Evolutionary conservation across 2,797 vertebrate genomes (phyloP), one percentile per base, ranked within the genome.

Genomic region (Enteromius argenteus): DNA sequence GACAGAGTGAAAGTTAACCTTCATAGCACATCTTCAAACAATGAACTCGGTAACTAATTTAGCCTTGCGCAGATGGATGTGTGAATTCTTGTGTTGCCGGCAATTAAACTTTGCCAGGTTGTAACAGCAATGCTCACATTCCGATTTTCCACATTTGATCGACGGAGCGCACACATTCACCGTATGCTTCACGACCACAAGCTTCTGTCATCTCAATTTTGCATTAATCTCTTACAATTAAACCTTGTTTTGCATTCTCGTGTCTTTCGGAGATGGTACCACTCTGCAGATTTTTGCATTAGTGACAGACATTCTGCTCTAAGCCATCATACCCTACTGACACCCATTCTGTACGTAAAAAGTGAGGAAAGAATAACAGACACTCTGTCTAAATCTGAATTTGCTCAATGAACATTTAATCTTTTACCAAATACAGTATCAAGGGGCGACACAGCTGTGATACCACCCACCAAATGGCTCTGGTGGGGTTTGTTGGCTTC

Each of bases 151-250:
- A 42, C 15, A 42, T 83, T 67, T 75, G 62, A 67, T 76, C 35
- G n/a, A 67, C 15, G 15, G n/a, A 51, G 44, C 32, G 60, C 4
- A 37, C 72, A 15, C 32, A 42, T 30, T 49, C 72, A 35, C 72
- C 30, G 30, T 62, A 44, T 62, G 76, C 39, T 64, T 78, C 39
- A 78, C 5, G 39, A 64, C 21, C 58, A 19, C 35, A 42, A 60
- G 35, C 74, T 77, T 60, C 74, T 73, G 39, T 72, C 80, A 64
- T 49, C 56, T 73, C 56, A 64, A 62, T 76, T 35, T 83, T 53
- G 46, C 72, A 42, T 83, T 76, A 19, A 83, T 76, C 73, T 67
- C 32, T 30, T 66, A 66, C 74, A 72, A 82, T 66, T 86, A 86
- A 83, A 79, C 46, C n/a, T 49, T 49, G 66, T 79, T 78, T 74